phyloP scores from a whole-genome alignment of 2,888 invertebrate species.

The Prionchulus punctatus region DNA sequence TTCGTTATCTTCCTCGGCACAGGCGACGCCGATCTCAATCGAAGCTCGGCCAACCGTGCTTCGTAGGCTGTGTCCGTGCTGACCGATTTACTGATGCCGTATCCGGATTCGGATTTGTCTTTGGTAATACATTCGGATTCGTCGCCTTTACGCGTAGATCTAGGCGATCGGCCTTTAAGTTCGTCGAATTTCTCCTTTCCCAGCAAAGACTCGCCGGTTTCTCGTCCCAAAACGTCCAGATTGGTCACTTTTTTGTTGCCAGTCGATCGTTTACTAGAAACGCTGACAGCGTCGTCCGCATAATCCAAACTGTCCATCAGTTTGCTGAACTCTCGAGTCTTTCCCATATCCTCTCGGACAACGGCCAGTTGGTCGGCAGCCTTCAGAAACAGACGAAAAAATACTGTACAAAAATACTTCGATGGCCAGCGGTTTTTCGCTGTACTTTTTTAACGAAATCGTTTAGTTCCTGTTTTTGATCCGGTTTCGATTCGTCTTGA shows the following conservation, averaged over 20 bases:
- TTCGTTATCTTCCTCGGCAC: constrained; percentile 15
- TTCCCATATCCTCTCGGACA: constrained; percentile 12
- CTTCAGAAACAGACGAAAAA: background rate
- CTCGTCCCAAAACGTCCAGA: background rate
- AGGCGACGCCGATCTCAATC: constrained; percentile 13
- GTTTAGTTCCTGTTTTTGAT: too few species aligned
- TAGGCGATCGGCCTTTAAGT: background rate
- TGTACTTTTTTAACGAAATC: too few species aligned
- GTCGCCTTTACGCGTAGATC: too few species aligned
- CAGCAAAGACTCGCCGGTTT: background rate
- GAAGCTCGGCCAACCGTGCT: constrained; percentile 7
- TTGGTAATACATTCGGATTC: too few species aligned
- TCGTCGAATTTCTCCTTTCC: background rate
- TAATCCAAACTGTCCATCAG: constrained; percentile 9
- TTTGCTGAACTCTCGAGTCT: constrained; percentile 10
- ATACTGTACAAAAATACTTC: too few species aligned
- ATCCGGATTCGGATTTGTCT: too few species aligned
- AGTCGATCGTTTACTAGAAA: background rate
- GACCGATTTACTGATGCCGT: background rate
- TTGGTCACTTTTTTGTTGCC: background rate
- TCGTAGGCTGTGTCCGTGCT: background rate
- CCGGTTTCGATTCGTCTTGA: too few species aligned
- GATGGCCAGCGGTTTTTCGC: too few species aligned
- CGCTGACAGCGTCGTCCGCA: background rate
- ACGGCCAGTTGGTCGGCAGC: constrained; percentile 11